These are phyloP conservation scores for Pachyuromys duprasi DNA, from an alignment of 2,797 vertebrate species.

Conservation along the genomic window DNA sequence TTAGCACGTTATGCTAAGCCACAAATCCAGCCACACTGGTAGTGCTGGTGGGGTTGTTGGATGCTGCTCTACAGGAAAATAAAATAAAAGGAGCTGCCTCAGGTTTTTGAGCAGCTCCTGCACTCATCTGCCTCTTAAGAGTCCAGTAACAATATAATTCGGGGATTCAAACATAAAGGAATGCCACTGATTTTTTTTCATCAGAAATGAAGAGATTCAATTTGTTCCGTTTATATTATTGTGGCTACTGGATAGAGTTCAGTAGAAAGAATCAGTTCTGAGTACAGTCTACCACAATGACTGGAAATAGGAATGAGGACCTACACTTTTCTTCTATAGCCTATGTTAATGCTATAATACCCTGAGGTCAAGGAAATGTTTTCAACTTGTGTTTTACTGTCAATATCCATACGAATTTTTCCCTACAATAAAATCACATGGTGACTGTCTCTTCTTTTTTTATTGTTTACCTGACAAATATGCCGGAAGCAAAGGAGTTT, in stretches of 20 bases:
- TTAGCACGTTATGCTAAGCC: neutral
- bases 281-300: neutral
- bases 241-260: neutral
- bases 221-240: slow-evolving; percentile 19
- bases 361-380: neutral
- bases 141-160: neutral
- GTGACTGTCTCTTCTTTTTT: slow-evolving; percentile 20
- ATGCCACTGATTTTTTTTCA: neutral
- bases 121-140: neutral
- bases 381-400: neutral
- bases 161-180: neutral
- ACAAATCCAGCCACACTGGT: neutral
- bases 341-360: neutral
- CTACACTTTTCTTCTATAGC: neutral
- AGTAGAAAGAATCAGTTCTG: neutral
- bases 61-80: neutral
- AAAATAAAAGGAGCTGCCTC: neutral
- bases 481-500: neutral
- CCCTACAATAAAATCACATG: neutral
- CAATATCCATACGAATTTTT: slow-evolving; percentile 13
- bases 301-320: slow-evolving; percentile 6
- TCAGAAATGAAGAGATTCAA: neutral
- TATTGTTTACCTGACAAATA: neutral
- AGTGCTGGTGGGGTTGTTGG: neutral
- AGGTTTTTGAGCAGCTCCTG: neutral